Conservation (phyloP, 2,888 invertebrate genomes). For the Augiades crinisus region DNA sequence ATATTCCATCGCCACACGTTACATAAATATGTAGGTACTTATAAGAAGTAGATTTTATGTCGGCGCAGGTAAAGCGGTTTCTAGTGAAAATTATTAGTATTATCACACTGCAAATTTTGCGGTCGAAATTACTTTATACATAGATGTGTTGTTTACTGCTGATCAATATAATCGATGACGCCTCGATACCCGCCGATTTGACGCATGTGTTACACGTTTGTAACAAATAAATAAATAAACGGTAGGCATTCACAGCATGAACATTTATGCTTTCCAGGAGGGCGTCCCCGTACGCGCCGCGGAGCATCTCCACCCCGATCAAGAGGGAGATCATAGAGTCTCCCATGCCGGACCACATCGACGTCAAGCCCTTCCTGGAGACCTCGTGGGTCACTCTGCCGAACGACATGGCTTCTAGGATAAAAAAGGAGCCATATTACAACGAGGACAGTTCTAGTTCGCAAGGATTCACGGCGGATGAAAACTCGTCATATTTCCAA, state of each 20-base stretch:
- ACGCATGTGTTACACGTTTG: too few relatives aligned
- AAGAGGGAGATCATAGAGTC: constrained; percentile 39
- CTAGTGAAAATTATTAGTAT: too few relatives aligned
- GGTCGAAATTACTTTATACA: too few relatives aligned
- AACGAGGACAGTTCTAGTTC: constrained; percentile 47
- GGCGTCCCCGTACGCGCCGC: constrained; percentile 45
- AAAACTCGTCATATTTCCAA: constrained; percentile 64
- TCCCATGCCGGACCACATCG: constrained; percentile 33
- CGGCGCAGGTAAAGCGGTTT: too few relatives aligned
- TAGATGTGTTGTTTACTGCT: too few relatives aligned
- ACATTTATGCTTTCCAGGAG: constrained; percentile 39
- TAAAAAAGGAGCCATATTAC: constrained; percentile 25
- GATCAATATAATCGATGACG: too few relatives aligned
- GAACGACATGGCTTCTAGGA: constrained; percentile 17
- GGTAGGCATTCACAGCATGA: neutral
- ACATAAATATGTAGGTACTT: too few relatives aligned
- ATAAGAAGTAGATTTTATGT: too few relatives aligned
- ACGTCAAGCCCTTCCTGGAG: constrained; percentile 43
- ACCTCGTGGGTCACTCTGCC: constrained; percentile 43
- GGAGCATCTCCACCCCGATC: constrained; percentile 41
- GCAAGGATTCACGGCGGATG: constrained; percentile 54
- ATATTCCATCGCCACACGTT: too few relatives aligned
- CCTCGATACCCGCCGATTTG: too few relatives aligned
- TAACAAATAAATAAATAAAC: too few relatives aligned
- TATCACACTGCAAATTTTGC: too few relatives aligned